Percentiles rank a stretch among this genome's conserved stretches.
phyloP scores from a whole-genome alignment of 2,797 vertebrate genomes.

The Cephalopachus bancanus region DNA sequence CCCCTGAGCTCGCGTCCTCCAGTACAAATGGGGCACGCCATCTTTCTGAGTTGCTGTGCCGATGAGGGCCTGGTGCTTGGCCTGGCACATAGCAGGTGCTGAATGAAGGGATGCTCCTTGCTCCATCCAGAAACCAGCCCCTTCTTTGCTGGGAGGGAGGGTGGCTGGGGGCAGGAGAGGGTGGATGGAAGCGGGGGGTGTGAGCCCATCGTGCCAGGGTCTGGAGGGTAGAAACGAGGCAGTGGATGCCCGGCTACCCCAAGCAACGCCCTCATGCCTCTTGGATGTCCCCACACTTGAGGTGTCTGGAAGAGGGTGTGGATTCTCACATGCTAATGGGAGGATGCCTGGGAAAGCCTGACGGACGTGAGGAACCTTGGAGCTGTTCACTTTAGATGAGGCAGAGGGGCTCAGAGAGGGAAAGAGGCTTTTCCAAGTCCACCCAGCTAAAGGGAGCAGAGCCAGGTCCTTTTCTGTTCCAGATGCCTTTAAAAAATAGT shows the following conservation, averaged over 20 bases:
- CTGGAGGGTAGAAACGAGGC: slow-evolving; percentile 12
- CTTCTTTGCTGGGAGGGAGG: background rate
- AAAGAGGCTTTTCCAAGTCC: background rate
- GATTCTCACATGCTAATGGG: background rate
- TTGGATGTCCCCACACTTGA: background rate
- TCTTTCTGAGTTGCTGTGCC: background rate
- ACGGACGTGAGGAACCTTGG: background rate
- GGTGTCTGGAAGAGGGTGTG: background rate
- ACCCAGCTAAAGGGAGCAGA: background rate
- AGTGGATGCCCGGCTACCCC: background rate
- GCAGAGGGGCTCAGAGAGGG: background rate
- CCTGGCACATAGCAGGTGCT: background rate
- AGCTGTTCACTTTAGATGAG: background rate
- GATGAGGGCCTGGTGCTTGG: background rate
- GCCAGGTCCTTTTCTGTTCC: background rate
- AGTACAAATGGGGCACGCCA: no score
- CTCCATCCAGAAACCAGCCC: background rate
- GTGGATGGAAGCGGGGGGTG: background rate
- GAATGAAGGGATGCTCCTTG: background rate
- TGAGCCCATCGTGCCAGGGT: background rate
- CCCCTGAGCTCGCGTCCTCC: background rate
- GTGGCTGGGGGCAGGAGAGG: background rate
- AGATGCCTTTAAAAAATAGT: background rate
- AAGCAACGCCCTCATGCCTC: background rate
- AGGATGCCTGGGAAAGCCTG: background rate